phyloP scores from a whole-genome alignment of 1,140 invertebrate genomes.

The Drosophila tropicalis region DNA sequence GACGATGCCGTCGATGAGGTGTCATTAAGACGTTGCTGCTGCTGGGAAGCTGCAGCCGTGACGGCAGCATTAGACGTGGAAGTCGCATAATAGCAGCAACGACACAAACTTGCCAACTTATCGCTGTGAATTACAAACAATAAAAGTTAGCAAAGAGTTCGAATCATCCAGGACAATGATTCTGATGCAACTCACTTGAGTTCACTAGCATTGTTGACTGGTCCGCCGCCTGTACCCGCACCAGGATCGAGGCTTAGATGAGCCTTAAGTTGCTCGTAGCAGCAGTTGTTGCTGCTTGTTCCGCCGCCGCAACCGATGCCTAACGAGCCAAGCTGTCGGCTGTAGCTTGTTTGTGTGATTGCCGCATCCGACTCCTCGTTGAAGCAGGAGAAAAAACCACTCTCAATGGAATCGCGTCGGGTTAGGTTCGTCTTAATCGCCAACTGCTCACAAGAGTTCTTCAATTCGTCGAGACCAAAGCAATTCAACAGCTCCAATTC shows the following conservation, averaged over 20 bases:
- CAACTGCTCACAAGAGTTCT: constrained; percentile 62
- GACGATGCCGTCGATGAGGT: constrained; percentile 84
- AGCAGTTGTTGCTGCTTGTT: constrained; percentile 55
- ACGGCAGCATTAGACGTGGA: constrained; percentile 60
- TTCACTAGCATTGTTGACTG: constrained; percentile 54
- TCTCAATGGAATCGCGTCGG: constrained; percentile 93
- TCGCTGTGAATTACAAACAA: constrained; percentile 47
- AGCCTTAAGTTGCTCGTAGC: constrained; percentile 76
- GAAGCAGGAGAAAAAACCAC: constrained; percentile 93
- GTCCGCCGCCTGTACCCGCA: constrained; percentile 60
- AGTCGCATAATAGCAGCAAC: constrained; percentile 78
- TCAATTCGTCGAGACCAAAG: constrained; percentile 58
- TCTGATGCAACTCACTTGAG: constrained; percentile 60
- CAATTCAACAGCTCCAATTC: constrained; percentile 64
- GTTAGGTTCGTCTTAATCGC: constrained; percentile 83
- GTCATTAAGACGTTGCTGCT: constrained; percentile 76
- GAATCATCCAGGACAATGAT: background rate
- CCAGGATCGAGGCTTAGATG: constrained; percentile 84
- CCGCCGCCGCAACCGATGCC: constrained; percentile 52
- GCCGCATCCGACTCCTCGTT: constrained; percentile 87
- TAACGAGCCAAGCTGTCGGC: constrained; percentile 55
- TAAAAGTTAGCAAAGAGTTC: background rate
- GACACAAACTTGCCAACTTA: constrained; percentile 78
- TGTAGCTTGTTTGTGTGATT: constrained; percentile 65
- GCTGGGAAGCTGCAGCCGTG: constrained; percentile 52